Evolutionary conservation across 2,113 vertebrate species (phyloP).

Genomic region (Vombatus ursinus): DNA sequence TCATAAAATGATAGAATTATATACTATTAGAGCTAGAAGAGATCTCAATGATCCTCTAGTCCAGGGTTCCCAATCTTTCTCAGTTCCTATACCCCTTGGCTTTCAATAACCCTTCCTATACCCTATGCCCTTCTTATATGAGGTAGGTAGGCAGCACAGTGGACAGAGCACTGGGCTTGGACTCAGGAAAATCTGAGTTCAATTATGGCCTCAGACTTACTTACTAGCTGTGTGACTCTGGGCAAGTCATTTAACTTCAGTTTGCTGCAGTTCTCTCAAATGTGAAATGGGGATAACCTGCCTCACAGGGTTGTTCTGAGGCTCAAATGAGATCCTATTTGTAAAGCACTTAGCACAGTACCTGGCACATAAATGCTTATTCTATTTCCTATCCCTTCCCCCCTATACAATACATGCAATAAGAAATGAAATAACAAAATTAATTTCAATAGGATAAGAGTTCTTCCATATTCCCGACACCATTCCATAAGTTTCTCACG

Average conservation of each 20-base stretch:
- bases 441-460: neutral
- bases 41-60: neutral
- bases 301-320: neutral
- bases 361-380: neutral
- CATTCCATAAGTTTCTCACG: neutral
- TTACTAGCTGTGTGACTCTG: neutral
- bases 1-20: neutral
- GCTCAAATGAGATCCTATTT: neutral
- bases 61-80: neutral
- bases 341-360: neutral
- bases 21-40: neutral
- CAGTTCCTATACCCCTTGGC: neutral
- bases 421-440: neutral
- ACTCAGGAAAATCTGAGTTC: neutral
- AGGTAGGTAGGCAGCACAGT: neutral
- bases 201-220: neutral
- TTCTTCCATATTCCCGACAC: neutral
- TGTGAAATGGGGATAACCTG: neutral
- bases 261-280: neutral
- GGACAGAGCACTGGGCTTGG: neutral
- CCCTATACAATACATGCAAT: neutral
- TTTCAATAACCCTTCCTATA: neutral
- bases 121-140: neutral
- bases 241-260: neutral
- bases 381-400: neutral